A percentile compares a stretch with the other conserved stretches of the same genome.
phyloP scores from a whole-genome alignment of 64 coral and sea anemone species.

The Actinia equina region DNA sequence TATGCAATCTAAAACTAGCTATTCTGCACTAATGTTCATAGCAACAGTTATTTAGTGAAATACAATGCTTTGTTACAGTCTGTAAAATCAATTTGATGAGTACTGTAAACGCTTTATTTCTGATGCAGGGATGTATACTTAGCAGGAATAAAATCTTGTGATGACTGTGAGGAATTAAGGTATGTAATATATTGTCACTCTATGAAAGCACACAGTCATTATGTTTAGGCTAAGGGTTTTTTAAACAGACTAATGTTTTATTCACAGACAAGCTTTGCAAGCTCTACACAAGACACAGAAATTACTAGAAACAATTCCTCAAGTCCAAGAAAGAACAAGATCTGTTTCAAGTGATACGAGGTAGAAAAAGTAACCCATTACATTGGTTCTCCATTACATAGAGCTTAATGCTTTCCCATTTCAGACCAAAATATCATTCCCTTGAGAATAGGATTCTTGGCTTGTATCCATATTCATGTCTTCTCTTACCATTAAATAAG shows the following conservation, averaged over 20 bases:
- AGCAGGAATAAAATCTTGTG: not conserved
- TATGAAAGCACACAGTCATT: no score
- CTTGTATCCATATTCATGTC: no score
- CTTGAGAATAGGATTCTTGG: no score
- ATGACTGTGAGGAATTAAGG: not conserved
- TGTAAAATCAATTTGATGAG: not conserved
- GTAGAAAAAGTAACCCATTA: not conserved
- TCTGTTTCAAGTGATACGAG: conserved; percentile 7
- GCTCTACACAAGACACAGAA: not conserved
- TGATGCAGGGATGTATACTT: not conserved
- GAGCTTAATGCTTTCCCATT: not conserved
- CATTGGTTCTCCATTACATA: not conserved
- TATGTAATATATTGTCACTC: not conserved
- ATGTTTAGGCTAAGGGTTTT: no score
- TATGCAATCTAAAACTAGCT: no score
- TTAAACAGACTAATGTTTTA: not conserved
- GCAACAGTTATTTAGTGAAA: no score
- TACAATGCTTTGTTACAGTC: not conserved
- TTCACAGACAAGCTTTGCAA: not conserved
- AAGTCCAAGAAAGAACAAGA: not conserved
- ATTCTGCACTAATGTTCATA: no score
- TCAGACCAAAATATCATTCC: no score
- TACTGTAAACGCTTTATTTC: not conserved
- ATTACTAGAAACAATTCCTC: not conserved
- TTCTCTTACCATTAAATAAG: no score